Evolutionary conservation across 2,888 invertebrate species (phyloP).

Genomic region (Cheilosia scutellata): DNA sequence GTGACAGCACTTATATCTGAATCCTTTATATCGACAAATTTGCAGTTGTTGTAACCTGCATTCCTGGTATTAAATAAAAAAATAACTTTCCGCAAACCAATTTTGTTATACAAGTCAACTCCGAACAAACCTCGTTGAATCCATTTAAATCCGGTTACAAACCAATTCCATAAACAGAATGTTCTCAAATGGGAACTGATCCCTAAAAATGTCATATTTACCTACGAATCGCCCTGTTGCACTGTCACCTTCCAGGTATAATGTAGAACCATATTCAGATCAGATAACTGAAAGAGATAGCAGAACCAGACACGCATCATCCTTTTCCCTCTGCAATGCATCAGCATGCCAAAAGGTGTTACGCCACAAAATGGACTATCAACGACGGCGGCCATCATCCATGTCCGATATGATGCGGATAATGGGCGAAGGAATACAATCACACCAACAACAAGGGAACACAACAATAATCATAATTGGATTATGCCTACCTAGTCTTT

Average conservation of each 20-base stretch:
- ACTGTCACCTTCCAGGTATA: slow-evolving; percentile 5
- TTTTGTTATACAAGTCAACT: no score
- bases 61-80: no score
- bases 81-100: no score
- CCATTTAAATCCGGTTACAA: no score
- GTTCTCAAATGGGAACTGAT: neutral
- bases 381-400: slow-evolving; percentile 64
- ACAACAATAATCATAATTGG: slow-evolving; percentile 59
- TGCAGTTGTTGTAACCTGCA: no score
- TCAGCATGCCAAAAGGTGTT: slow-evolving; percentile 27
- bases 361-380: slow-evolving; percentile 66
- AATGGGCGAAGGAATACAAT: slow-evolving; percentile 3
- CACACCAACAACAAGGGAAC: no score
- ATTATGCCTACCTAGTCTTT: slow-evolving; percentile 60
- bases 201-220: neutral
- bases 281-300: slow-evolving; percentile 5
- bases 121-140: no score
- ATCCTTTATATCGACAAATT: no score
- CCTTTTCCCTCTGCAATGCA: slow-evolving; percentile 1
- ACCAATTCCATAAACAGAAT: no score
- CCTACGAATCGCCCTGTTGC: neutral
- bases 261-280: neutral
- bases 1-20: no score
- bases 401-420: slow-evolving; percentile 25
- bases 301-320: neutral